A percentile compares a stretch with the other conserved stretches of the same genome.
Conservation (phyloP, 2,888 invertebrate species). For the Microctonus aethiopoides region DNA sequence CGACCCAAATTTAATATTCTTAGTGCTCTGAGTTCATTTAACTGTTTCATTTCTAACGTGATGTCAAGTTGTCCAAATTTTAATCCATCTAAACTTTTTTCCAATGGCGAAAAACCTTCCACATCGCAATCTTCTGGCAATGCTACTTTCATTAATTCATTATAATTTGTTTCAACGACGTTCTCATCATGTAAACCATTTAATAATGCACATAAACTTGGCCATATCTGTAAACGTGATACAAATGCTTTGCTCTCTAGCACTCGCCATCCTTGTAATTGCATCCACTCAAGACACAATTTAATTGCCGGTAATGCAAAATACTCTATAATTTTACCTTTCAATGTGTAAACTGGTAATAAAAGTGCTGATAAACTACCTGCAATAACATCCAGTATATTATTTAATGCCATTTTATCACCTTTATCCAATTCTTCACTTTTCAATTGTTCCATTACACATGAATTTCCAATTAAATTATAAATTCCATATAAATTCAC, state of each 20-base stretch:
- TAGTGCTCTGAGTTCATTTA: conserved; percentile 69
- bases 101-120: conserved; percentile 82
- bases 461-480: conserved; percentile 68
- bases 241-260: conserved; percentile 71
- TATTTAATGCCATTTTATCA: conserved; percentile 72
- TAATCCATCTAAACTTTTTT: conserved; percentile 71
- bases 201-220: conserved; percentile 80
- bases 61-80: conserved; percentile 68
- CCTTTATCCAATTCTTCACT: conserved; percentile 69
- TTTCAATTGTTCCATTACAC: conserved; percentile 64
- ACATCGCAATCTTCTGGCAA: conserved; percentile 84
- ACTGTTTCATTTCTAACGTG: conserved; percentile 62
- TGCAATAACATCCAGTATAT: conserved; percentile 74
- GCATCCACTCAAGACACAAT: conserved; percentile 80
- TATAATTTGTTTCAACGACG: conserved; percentile 68
- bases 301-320: conserved; percentile 80
- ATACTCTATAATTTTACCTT: conserved; percentile 73
- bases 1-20: conserved; percentile 69
- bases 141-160: conserved; percentile 74
- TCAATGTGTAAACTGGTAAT: conserved; percentile 78
- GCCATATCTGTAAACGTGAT: conserved; percentile 79
- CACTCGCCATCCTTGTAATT: conserved; percentile 68
- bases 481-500: conserved; percentile 81
- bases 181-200: conserved; percentile 72
- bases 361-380: conserved; percentile 76